A percentile compares a stretch with the other conserved stretches of the same genome.
Conservation (phyloP, 1,140 invertebrate species). For the Solenopsis invicta region DNA sequence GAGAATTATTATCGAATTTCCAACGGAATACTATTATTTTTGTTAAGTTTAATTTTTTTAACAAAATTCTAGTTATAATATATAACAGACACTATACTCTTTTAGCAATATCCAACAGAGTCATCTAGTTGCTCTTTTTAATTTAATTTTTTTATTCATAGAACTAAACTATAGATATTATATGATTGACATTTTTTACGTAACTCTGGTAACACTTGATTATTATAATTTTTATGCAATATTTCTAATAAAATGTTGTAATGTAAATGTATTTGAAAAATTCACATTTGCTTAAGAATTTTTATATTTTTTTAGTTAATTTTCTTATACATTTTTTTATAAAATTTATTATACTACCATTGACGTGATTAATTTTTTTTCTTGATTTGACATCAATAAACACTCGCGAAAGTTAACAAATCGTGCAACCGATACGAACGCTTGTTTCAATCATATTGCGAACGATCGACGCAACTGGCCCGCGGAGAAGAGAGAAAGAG, state of each 20-base stretch:
- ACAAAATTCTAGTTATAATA: background rate
- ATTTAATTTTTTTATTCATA: too few species aligned
- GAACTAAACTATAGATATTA: background rate
- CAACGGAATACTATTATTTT: background rate
- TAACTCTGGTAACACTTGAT: too few species aligned
- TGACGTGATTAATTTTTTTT: background rate
- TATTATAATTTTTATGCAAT: too few species aligned
- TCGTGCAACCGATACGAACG: background rate
- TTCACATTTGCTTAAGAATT: background rate
- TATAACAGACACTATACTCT: too few species aligned
- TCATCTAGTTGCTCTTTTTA: background rate
- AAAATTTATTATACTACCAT: background rate
- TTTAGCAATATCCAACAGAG: background rate
- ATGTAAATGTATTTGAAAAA: too few species aligned
- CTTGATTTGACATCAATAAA: background rate
- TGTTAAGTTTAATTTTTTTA: background rate
- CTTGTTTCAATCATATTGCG: background rate
- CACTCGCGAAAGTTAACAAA: background rate
- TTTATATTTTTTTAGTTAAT: background rate
- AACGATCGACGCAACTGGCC: slow-evolving; percentile 23
- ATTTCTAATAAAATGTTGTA: too few species aligned
- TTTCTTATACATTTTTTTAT: background rate
- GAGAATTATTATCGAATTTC: background rate
- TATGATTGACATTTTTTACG: too few species aligned
- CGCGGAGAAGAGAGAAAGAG: background rate